phyloP scores from a whole-genome alignment of 2,113 vertebrate species.

The Drymodes brunneopygia region DNA sequence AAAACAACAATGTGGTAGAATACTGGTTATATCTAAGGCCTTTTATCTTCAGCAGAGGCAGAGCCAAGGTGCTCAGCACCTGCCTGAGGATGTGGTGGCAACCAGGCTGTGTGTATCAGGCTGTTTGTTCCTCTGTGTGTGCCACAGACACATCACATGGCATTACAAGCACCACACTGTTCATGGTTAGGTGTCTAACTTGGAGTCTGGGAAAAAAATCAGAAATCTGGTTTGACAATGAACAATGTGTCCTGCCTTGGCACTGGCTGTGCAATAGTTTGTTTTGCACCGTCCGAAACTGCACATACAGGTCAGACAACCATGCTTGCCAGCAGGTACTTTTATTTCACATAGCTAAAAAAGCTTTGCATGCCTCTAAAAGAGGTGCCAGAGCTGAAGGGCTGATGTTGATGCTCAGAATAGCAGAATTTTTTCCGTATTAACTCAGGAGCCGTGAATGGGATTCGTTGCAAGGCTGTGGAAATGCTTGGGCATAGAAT shows the following conservation, averaged over 20 bases:
- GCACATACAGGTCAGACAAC: rapidly evolving
- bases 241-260: rapidly evolving
- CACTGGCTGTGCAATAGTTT: not conserved
- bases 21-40: not conserved
- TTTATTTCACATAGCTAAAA: not conserved
- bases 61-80: not conserved
- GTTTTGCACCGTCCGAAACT: not conserved
- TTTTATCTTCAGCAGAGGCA: not conserved
- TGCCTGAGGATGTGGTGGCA: no score
- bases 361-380: rapidly evolving
- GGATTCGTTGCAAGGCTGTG: not conserved
- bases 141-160: not conserved
- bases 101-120: rapidly evolving
- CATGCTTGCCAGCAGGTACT: rapidly evolving
- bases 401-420: not conserved
- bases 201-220: not conserved
- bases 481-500: not conserved
- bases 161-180: rapidly evolving
- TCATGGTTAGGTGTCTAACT: not conserved
- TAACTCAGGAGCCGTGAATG: not conserved
- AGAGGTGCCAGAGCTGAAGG: not conserved
- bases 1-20: not conserved
- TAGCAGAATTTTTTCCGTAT: rapidly evolving
- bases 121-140: rapidly evolving
- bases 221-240: not conserved